A percentile compares a stretch with the other conserved stretches of the same genome.
Conservation (phyloP, 2,888 invertebrate species). For the Sepiola atlantica region DNA sequence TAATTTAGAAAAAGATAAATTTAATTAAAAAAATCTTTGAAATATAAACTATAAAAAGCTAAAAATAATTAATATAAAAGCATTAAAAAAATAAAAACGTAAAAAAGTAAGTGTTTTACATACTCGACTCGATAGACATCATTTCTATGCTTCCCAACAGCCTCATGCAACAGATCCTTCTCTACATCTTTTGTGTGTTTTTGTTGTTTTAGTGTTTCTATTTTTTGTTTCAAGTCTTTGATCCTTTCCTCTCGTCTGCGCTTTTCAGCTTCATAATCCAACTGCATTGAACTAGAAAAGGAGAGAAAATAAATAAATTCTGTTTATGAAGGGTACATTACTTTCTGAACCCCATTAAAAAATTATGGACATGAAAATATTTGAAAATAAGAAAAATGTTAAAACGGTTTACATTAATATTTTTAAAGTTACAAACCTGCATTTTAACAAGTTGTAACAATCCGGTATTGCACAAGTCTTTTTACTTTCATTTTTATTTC, state of each 20-base stretch:
- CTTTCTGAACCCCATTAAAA: too few relatives aligned
- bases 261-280: constrained; percentile 68
- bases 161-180: constrained; percentile 63
- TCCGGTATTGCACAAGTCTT: too few relatives aligned
- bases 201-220: constrained; percentile 58
- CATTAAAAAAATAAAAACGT: not conserved
- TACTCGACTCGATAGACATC: constrained; percentile 63
- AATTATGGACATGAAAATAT: too few relatives aligned
- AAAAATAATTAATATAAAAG: not conserved
- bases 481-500: too few relatives aligned
- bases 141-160: constrained; percentile 63
- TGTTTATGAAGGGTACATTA: too few relatives aligned
- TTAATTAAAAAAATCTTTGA: too few relatives aligned
- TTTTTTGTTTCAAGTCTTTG: constrained; percentile 71
- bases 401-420: too few relatives aligned
- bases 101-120: constrained; percentile 47
- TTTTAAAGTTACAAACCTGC: too few relatives aligned
- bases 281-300: constrained; percentile 59
- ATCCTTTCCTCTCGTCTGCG: constrained; percentile 63
- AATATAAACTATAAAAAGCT: too few relatives aligned
- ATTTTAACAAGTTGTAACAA: too few relatives aligned
- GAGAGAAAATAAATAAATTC: not conserved
- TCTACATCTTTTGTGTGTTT: constrained; percentile 65
- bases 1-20: not conserved
- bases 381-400: too few relatives aligned